Evolutionary conservation across 1,140 invertebrate genomes (phyloP), one percentile per base, ranked within the genome.

Genomic region (Metopolophium dirhodum): DNA sequence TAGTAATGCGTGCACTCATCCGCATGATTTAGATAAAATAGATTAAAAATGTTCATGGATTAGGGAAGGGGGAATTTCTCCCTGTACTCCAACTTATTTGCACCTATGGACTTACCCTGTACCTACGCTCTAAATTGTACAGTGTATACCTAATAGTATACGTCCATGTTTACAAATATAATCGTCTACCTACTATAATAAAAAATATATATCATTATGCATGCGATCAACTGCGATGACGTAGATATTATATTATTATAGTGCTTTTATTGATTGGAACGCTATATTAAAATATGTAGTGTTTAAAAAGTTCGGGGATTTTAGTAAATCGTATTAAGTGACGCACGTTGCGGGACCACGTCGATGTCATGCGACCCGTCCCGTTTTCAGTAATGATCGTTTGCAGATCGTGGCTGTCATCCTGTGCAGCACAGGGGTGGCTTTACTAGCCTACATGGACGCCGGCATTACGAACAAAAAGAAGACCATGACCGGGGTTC

Each of bases 401-500:
- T 94, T 95, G 51, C 95, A 99, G 98, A 99, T 99, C 95, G 97
- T 99, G 94, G 98, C 98, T 94, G 98, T 99, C 94, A 99, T 99
- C 95, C 95, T 99, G 91, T 98, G 98, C 95, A 98, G 99, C 95
- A 99, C 98, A 54, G 98, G 98, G 37, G 98, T 99, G 90, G 98
- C 98, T 8, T 91, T 99, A 45, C 96, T 99, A 94, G 98, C 98
- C 20, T 99, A 99, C 94, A 99, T 99, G 98, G 98, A 99, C 95
- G 98, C 98, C 51, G 91, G 85, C 3, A 86, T 87, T 30, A 98
- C 98, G 94, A 98, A 98, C 2, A 97, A 97, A 94, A 98, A 97
- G 95, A 97, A 97, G 6, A 99, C 98, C 2, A 95, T 99, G n/a
- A 97, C 97, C 37, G 98, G 98, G 1, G 98, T 99, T 2, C 97